Evolutionary conservation across 1,140 invertebrate genomes (phyloP).

Genomic region (Caenorhabditis brenneri): DNA sequence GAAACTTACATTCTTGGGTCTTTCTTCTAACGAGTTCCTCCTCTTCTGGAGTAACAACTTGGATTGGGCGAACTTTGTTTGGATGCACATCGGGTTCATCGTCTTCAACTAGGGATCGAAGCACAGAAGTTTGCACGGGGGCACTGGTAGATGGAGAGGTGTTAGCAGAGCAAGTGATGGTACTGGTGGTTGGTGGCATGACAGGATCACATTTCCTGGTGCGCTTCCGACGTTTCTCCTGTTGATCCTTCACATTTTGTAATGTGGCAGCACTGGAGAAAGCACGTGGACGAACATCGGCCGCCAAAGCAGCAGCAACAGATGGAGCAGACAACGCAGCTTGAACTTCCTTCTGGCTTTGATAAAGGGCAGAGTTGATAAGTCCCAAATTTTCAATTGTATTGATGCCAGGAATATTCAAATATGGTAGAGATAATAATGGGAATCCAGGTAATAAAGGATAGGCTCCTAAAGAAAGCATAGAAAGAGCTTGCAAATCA

Average conservation of each 20-base stretch:
- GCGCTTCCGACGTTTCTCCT: slow-evolving; percentile 40
- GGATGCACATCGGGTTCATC: slow-evolving; percentile 35
- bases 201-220: neutral
- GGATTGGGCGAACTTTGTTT: slow-evolving; percentile 23
- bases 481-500: neutral
- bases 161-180: slow-evolving; percentile 1
- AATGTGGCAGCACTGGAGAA: slow-evolving; percentile 47
- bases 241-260: slow-evolving; percentile 33
- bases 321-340: neutral
- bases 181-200: neutral
- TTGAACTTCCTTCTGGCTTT: slow-evolving; percentile 9
- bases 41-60: neutral
- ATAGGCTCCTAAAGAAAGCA: slow-evolving; percentile 38
- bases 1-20: slow-evolving; percentile 13
- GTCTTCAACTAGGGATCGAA: slow-evolving; percentile 24
- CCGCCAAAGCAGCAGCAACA: neutral
- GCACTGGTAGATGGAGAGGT: neutral
- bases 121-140: neutral
- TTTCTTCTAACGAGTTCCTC: slow-evolving; percentile 14
- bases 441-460: slow-evolving; percentile 15
- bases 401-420: neutral
- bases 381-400: slow-evolving; percentile 21
- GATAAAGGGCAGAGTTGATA: slow-evolving; percentile 23
- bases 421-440: neutral
- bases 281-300: slow-evolving; percentile 28